Conservation (phyloP, 2,113 vertebrate species). For the Dipodomys merriami region DNA sequence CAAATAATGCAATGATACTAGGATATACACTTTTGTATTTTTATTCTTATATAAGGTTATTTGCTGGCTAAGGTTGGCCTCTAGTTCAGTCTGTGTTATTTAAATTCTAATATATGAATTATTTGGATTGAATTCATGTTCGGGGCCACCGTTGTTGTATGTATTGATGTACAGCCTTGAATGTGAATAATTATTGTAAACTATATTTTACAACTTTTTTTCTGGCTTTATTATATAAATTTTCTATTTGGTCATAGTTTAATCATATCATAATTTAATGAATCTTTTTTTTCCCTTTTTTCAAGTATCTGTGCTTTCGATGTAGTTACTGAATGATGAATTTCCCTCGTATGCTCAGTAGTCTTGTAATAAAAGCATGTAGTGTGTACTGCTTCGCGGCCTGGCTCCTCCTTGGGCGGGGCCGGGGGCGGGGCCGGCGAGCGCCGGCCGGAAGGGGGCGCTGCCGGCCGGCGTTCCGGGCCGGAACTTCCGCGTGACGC, state of each 20-base stretch:
- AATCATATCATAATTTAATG: conserved; percentile 99
- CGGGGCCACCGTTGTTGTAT: conserved; percentile 98
- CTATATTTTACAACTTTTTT: conserved; percentile 99
- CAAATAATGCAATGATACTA: conserved; percentile 96
- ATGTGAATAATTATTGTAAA: conserved; percentile 99
- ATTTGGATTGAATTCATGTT: conserved; percentile 99
- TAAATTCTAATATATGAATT: conserved; percentile 99
- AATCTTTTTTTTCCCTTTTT: conserved; percentile 89
- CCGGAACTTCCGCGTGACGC: conserved; percentile 63
- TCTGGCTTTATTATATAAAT: conserved; percentile 99
- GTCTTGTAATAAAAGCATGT: conserved; percentile 99
- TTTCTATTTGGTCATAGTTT: conserved; percentile 99
- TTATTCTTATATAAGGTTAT: conserved; percentile 99
- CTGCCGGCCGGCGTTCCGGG: conserved; percentile 2
- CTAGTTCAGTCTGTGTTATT: conserved; percentile 99
- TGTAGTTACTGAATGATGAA: conserved; percentile 94
- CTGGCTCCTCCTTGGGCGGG: conserved; percentile 34
- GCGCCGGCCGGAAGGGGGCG: conserved; percentile 26
- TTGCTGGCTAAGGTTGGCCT: conserved; percentile 97
- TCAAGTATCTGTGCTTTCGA: conserved; percentile 94
- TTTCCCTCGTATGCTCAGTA: conserved; percentile 94
- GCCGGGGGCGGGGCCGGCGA: neutral
- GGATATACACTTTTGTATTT: conserved; percentile 98
- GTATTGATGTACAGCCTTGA: conserved; percentile 99
- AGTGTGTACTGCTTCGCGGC: conserved; percentile 87